Evolutionary conservation across 2,797 vertebrate genomes (phyloP).

Genomic region (Poeciliopsis gracilis): DNA sequence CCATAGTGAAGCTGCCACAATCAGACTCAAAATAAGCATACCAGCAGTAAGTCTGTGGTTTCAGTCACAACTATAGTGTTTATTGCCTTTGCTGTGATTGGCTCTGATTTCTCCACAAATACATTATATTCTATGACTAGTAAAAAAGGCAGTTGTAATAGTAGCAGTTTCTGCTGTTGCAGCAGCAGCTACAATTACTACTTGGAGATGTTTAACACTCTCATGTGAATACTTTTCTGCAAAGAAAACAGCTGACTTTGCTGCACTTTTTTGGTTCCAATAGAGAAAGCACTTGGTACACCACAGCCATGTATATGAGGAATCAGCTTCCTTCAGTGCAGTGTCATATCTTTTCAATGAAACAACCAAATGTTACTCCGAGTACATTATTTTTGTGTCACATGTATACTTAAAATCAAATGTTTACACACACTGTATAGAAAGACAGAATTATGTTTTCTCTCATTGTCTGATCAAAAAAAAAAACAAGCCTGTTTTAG

Average conservation of each 20-base stretch:
- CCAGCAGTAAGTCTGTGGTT: slow-evolving; percentile 33
- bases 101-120: slow-evolving; percentile 26
- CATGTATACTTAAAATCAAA: background rate
- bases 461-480: background rate
- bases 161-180: background rate
- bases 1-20: slow-evolving; percentile 59
- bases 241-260: slow-evolving; percentile 1
- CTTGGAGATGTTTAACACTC: slow-evolving; percentile 1
- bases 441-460: background rate
- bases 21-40: slow-evolving; percentile 62
- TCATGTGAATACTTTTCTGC: slow-evolving; percentile 18
- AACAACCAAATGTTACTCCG: background rate
- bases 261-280: background rate
- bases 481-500: background rate
- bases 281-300: background rate
- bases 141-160: slow-evolving; percentile 2
- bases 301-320: background rate
- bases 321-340: background rate
- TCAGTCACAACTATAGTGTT: slow-evolving; percentile 41
- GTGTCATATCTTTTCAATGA: background rate
- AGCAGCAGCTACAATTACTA: slow-evolving; percentile 7
- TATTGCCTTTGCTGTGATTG: slow-evolving; percentile 27
- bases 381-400: background rate
- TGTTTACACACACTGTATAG: background rate
- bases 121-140: slow-evolving; percentile 8